Evolutionary conservation across 2,888 invertebrate genomes (phyloP), one percentile per base, ranked within the genome.

Genomic region (Phyto melanocephala): DNA sequence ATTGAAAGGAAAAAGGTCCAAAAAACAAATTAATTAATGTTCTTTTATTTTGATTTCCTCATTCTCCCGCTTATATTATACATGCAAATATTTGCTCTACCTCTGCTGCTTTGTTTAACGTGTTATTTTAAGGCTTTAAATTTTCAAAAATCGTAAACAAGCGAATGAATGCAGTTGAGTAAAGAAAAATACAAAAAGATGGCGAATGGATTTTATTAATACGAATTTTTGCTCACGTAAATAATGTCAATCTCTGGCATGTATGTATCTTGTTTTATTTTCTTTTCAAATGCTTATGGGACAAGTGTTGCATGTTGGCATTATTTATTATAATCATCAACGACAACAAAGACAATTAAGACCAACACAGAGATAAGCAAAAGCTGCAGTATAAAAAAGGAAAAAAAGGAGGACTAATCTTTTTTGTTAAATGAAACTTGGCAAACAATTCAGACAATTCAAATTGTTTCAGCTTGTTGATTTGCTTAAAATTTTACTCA

Each of bases 371-470:
- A 54, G 62, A 77, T 58, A 67, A 67, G 67, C 50, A 68, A 52
- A 77, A 68, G 42, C 28, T 50, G 37, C 22, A 52, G 6, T 28
- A 28, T 22, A 15, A 50, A 22, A 70, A 22, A 28, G 17, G 7
- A 8, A 20, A 68, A 50, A 15, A 22, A 68, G 33, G 22, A 78
- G 72, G 50, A 80, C 67, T 80, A 67, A 74, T 80, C 62, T 74
- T 60, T 60, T 72, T n/a, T n/a, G n/a, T n/a, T 54, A 80, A 76
- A 80, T 58, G 71, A 80, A 71, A 80, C 76, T 76, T 80, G 76
- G 80, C 80, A 80, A 76, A 47, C 65, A 71, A 74, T 62, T 67
- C 72, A 79, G 76, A 80, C 80, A 76, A 65, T 80, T 76, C 65
- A 65, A 76, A 70, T 71, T 50, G 70, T 76, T 63, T 42, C 76